These are phyloP conservation scores for Tigriopus japonicus DNA, from an alignment of 1,140 invertebrate genomes.

Conservation along the genomic window DNA sequence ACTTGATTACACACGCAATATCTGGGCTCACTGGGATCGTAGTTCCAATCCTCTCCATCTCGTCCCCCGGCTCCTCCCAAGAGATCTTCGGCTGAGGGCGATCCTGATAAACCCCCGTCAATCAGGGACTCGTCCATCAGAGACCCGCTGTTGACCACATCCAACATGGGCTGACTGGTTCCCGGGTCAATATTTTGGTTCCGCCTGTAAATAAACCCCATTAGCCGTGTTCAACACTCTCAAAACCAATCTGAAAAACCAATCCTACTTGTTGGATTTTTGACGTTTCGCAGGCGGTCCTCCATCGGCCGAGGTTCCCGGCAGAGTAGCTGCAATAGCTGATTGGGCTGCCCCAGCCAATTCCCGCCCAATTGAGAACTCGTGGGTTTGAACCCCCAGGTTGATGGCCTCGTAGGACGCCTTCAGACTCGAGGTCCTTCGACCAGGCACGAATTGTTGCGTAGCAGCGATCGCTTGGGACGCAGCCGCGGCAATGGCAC, in stretches of 20 bases:
- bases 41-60: slow-evolving; percentile 44
- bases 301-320: slow-evolving; percentile 11
- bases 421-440: slow-evolving; percentile 79
- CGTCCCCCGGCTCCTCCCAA: background rate
- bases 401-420: slow-evolving; percentile 74
- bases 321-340: slow-evolving; percentile 44
- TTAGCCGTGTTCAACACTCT: too few relatives aligned
- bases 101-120: slow-evolving; percentile 26
- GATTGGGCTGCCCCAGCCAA: slow-evolving; percentile 54
- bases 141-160: too few relatives aligned
- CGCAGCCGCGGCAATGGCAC: slow-evolving; percentile 78
- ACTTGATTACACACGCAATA: slow-evolving; percentile 97
- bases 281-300: slow-evolving; percentile 14
- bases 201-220: too few relatives aligned
- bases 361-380: slow-evolving; percentile 42
- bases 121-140: slow-evolving; percentile 18
- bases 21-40: slow-evolving; percentile 77
- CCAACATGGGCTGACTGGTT: too few relatives aligned
- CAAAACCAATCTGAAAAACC: too few relatives aligned
- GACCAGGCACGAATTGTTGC: slow-evolving; percentile 83
- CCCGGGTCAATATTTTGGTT: too few relatives aligned
- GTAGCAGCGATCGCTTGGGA: slow-evolving; percentile 91
- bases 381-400: slow-evolving; percentile 31
- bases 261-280: slow-evolving; percentile 11
- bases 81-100: slow-evolving; percentile 19